Evolutionary conservation across 2,888 invertebrate species (phyloP).

Genomic region (Poecilobothrus nobilitatus): DNA sequence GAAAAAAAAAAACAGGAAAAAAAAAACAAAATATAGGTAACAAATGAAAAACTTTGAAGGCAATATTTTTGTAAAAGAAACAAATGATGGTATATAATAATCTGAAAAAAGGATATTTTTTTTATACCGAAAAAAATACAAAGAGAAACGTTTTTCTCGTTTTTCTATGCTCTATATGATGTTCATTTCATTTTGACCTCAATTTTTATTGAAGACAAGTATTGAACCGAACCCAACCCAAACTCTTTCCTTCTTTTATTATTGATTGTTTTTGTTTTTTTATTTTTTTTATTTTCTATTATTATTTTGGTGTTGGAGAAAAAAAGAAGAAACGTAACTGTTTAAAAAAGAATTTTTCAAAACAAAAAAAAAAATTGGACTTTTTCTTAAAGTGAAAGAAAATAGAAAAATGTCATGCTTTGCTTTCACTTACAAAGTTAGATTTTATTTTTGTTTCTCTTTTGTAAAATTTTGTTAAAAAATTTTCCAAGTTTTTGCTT

Average conservation of each 20-base stretch:
- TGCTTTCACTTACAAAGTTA: not conserved
- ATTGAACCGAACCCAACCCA: not conserved
- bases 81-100: no score
- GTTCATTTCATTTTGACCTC: conserved; percentile 4
- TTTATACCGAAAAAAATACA: no score
- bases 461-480: no score
- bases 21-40: no score
- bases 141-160: not conserved
- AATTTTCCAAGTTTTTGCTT: no score
- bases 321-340: not conserved
- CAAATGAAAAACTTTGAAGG: not conserved
- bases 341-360: not conserved
- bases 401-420: not conserved
- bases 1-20: no score
- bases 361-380: not conserved
- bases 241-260: not conserved
- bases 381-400: not conserved
- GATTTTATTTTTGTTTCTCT: no score
- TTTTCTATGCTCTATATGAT: not conserved
- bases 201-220: not conserved
- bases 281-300: not conserved
- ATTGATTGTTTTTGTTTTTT: no score
- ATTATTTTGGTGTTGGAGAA: not conserved
- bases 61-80: no score
- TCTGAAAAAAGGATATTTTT: no score